These are phyloP conservation scores for Macaria notata DNA, from an alignment of 2,888 invertebrate species.

Conservation along the genomic window DNA sequence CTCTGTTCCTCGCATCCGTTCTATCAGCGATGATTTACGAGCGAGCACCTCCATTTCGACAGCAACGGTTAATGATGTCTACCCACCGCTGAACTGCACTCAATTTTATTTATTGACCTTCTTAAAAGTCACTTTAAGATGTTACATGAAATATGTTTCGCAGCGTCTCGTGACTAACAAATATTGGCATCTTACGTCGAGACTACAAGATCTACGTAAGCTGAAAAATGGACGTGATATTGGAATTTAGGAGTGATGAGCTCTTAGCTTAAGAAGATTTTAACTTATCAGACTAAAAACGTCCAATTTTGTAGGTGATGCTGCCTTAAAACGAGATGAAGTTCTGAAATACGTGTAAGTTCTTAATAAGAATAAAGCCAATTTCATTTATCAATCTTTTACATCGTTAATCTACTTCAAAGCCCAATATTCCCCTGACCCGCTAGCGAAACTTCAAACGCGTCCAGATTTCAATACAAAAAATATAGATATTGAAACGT, in stretches of 20 bases:
- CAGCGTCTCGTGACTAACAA: constrained; percentile 27
- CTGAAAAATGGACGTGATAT: background rate
- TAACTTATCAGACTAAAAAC: too few species aligned
- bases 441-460: constrained; percentile 8
- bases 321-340: too few species aligned
- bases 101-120: constrained; percentile 57
- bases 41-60: constrained; percentile 45
- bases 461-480: constrained; percentile 5
- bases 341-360: too few species aligned
- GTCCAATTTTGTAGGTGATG: too few species aligned
- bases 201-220: constrained; percentile 9
- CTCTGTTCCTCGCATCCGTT: constrained; percentile 34
- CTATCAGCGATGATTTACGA: constrained; percentile 62
- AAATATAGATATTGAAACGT: constrained; percentile 24
- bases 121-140: constrained; percentile 43
- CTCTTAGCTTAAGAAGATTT: too few species aligned
- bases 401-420: background rate
- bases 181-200: constrained; percentile 25
- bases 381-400: background rate
- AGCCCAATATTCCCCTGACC: constrained; percentile 3
- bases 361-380: too few species aligned
- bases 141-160: constrained; percentile 34
- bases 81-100: constrained; percentile 49
- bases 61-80: constrained; percentile 55
- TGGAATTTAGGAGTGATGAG: too few species aligned